phyloP scores from a whole-genome alignment of 1,140 invertebrate species.

The Hesperophylax magnus region DNA sequence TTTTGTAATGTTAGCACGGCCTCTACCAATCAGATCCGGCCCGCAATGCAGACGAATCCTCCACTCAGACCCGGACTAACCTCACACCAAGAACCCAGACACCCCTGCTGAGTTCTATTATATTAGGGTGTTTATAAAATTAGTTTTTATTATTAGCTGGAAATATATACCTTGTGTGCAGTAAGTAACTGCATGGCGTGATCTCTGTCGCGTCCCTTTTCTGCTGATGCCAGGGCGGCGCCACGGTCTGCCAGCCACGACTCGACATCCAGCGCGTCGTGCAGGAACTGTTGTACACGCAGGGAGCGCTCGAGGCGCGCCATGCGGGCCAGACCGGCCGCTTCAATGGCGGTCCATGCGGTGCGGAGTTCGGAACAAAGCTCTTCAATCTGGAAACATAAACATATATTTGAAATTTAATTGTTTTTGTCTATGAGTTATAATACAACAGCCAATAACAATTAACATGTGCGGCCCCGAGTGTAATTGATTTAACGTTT shows the following conservation, averaged over 20 bases:
- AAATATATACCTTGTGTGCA: slow-evolving; percentile 90
- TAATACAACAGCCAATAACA: too few relatives aligned
- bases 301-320: slow-evolving; percentile 88
- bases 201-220: slow-evolving; percentile 90
- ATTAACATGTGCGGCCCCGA: too few relatives aligned
- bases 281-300: slow-evolving; percentile 91
- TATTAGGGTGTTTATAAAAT: too few relatives aligned
- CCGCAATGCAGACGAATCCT: too few relatives aligned
- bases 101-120: too few relatives aligned
- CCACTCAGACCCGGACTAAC: too few relatives aligned
- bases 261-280: slow-evolving; percentile 93
- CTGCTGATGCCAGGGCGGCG: slow-evolving; percentile 84
- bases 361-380: slow-evolving; percentile 76
- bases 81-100: too few relatives aligned
- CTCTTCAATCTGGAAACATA: slow-evolving; percentile 71
- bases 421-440: too few relatives aligned
- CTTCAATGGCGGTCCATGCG: slow-evolving; percentile 80
- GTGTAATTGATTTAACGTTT: too few relatives aligned
- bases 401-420: not conserved
- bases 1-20: too few relatives aligned
- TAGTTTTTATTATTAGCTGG: too few relatives aligned
- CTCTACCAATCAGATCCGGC: too few relatives aligned
- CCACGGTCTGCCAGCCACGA: slow-evolving; percentile 92
- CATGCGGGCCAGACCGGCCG: slow-evolving; percentile 79
- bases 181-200: slow-evolving; percentile 92